These are phyloP conservation scores for Tetranychus truncatus DNA, from an alignment of 2,888 invertebrate species.

Conservation along the genomic window DNA sequence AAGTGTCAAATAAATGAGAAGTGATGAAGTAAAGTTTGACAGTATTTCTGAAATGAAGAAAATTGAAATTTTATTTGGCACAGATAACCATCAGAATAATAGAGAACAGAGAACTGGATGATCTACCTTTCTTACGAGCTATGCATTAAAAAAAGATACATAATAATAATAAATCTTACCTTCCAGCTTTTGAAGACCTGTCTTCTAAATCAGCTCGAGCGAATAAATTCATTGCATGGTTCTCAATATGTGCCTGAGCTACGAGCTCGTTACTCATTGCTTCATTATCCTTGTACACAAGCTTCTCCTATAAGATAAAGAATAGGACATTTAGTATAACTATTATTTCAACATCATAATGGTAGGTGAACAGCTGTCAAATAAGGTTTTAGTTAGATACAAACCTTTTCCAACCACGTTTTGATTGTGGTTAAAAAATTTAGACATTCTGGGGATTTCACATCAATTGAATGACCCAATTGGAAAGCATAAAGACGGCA, in stretches of 20 bases:
- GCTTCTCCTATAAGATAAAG: conserved; percentile 29
- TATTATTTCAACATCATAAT: not conserved
- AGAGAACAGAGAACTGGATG: too few relatives aligned
- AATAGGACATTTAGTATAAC: not conserved
- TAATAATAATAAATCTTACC: conserved; percentile 40
- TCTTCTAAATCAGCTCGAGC: conserved; percentile 82
- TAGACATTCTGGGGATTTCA: conserved; percentile 64
- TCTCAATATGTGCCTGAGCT: conserved; percentile 87
- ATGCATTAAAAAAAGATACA: too few relatives aligned
- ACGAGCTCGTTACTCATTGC: conserved; percentile 72
- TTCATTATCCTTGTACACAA: conserved; percentile 33
- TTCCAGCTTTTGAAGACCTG: conserved; percentile 62
- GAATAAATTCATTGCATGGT: conserved; percentile 86
- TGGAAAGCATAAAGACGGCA: conserved; percentile 76
- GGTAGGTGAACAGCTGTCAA: too few relatives aligned
- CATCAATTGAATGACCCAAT: conserved; percentile 61
- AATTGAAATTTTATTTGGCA: too few relatives aligned
- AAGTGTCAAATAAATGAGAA: conserved; percentile 77
- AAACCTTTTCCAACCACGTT: conserved; percentile 67
- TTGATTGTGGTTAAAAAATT: conserved; percentile 53
- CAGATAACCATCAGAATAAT: too few relatives aligned
- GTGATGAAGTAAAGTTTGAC: conserved; percentile 89
- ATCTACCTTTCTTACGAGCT: too few relatives aligned
- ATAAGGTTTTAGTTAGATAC: not conserved
- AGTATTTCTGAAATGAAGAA: conserved; percentile 49